Evolutionary conservation across 2,797 vertebrate species (phyloP), one percentile per base, ranked within the genome.

Genomic region (Alauda arvensis): DNA sequence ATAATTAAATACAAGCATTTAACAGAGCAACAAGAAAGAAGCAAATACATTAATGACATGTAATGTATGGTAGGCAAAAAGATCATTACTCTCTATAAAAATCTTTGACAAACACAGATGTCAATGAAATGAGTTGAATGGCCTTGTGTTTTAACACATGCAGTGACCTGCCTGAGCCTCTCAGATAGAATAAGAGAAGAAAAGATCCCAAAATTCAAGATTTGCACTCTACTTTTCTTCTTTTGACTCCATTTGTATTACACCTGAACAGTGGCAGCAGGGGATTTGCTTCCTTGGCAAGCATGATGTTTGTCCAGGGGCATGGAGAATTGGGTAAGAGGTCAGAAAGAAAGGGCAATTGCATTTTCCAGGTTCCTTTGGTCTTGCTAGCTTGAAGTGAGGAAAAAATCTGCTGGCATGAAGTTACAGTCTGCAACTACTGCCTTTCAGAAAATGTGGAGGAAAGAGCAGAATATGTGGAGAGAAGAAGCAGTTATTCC

Each of bases 1-100:
- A 51, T 80, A 46, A 83, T 83, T 88, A 92, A 90, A 89, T 69
- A 92, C 61, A 88, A 84, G 87, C 61, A 70, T 62, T 62, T 21
- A 81, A 93, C 37, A 82, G 10, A 93, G 80, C 61, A 75, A 84
- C 51, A 77, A 66, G 86, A 91, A 91, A 89, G 79, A 77, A 80
- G 68, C 51, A 85, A 88, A 83, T 34, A 87, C 37, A 26, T 74
- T 86, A 86, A 91, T 77, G 87, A 79, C 71, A 81, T 82, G 37
- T 37, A 37, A 37, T 37, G 37, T 37, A 83, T 69, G 63, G 69
- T 68, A 85, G 57, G 67, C 33, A 65, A 56, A 63, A 72, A 6
- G 18, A 75, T 48, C 67, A 29, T 63, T 74, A 77, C 29, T 74
- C 28, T 37, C 31, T 68, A n/a, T 29, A 93, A 87, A 93, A 79